phyloP scores from a whole-genome alignment of 2,113 vertebrate species.

The Heterochromis multidens region DNA sequence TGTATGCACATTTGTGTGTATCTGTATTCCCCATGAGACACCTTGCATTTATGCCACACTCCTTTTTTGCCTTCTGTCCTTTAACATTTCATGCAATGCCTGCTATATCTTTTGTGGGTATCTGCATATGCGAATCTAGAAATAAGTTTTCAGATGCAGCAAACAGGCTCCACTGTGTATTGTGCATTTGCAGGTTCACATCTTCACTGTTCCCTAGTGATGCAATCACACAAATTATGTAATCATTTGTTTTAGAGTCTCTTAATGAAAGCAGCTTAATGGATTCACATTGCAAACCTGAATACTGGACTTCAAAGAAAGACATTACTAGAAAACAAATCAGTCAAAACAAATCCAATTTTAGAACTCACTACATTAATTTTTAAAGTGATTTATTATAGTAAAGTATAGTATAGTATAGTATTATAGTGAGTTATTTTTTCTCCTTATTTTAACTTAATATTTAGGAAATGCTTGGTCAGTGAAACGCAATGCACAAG shows the following conservation, averaged over 20 bases:
- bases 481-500: background rate
- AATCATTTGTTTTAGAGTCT: slow-evolving; percentile 7
- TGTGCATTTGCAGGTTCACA: background rate
- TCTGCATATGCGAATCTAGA: background rate
- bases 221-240: background rate
- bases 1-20: slow-evolving; percentile 6
- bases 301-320: slow-evolving; percentile 4
- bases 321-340: background rate
- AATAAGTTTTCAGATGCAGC: background rate
- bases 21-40: background rate
- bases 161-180: background rate
- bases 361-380: background rate
- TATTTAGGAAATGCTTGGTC: background rate
- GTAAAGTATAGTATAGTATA: too few species aligned
- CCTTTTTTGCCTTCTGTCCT: slow-evolving; percentile 15
- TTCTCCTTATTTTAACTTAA: background rate
- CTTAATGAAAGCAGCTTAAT: background rate
- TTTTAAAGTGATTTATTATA: background rate
- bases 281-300: background rate
- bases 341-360: background rate
- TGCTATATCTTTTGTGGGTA: background rate
- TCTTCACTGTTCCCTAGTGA: background rate
- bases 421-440: too few species aligned
- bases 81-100: slow-evolving; percentile 6
- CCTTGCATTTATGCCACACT: background rate